phyloP scores from a whole-genome alignment of 2,797 vertebrate species.

The Cryptoblepharus egeriae region DNA sequence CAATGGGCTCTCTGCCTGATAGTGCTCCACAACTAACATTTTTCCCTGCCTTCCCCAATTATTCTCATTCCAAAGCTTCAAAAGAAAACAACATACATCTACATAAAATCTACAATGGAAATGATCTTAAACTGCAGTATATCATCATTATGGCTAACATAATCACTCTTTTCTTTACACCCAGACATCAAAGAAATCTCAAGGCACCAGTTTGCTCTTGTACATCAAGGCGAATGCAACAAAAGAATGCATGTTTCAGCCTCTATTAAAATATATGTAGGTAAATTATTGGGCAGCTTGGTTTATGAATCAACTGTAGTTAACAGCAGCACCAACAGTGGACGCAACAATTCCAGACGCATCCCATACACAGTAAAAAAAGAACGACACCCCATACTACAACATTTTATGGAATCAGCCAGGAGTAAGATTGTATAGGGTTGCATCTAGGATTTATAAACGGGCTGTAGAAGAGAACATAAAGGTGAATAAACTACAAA shows the following conservation, averaged over 20 bases:
- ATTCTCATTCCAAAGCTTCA: not conserved
- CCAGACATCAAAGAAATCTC: constrained; percentile 1
- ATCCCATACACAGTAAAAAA: not conserved
- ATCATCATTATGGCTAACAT: constrained; percentile 22
- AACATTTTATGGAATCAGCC: not conserved
- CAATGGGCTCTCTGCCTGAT: not conserved
- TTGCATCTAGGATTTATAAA: not conserved
- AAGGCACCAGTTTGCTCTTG: not conserved
- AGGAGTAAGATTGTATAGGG: not conserved
- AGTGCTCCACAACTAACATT: not conserved
- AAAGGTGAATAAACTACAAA: too few species aligned
- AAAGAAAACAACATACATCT: constrained; percentile 9
- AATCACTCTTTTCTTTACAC: not conserved
- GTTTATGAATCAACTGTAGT: not conserved
- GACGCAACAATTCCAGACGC: not conserved
- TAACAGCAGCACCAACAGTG: not conserved
- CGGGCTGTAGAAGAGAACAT: not conserved
- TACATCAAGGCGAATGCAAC: fast-evolving
- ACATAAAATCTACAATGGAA: not conserved
- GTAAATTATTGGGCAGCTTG: not conserved
- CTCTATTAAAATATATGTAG: not conserved
- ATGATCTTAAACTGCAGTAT: constrained; percentile 8
- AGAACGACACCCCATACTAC: not conserved
- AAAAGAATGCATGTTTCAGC: not conserved
- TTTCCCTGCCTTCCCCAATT: not conserved